These are phyloP conservation scores for Chloropsis hardwickii DNA, from an alignment of 2,113 vertebrate genomes.

Conservation along the genomic window DNA sequence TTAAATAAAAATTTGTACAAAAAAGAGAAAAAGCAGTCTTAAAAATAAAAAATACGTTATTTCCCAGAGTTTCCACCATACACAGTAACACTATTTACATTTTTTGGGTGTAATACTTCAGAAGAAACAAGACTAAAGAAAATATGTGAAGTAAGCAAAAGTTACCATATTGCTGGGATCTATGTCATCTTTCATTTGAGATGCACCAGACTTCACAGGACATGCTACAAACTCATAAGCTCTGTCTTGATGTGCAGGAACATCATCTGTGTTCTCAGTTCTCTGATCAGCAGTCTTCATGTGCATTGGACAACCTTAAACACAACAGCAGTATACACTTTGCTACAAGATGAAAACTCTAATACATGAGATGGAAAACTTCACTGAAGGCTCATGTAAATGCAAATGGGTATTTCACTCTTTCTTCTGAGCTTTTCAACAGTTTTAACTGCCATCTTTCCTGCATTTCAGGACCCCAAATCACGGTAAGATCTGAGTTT, in stretches of 20 bases:
- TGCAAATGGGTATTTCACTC: accelerated
- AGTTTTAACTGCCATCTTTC: background rate
- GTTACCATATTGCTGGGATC: conserved; percentile 93
- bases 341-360: background rate
- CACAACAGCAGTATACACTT: background rate
- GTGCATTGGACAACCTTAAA: conserved; percentile 79
- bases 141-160: background rate
- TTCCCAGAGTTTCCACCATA: background rate
- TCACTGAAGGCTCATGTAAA: background rate
- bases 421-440: background rate
- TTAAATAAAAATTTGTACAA: background rate
- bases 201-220: conserved; percentile 76
- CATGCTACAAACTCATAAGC: conserved; percentile 87
- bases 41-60: background rate
- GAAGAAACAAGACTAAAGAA: background rate
- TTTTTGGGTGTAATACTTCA: background rate
- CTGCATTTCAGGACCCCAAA: background rate
- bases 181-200: conserved; percentile 70
- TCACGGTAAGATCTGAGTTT: accelerated
- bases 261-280: conserved; percentile 6
- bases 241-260: conserved; percentile 83
- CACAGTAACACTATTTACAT: background rate
- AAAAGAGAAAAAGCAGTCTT: background rate
- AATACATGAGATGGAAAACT: background rate
- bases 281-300: conserved; percentile 4